These are phyloP conservation scores for Umimayanthus chanpuru DNA, from an alignment of 92 coral and sea anemone species.

Conservation along the genomic window DNA sequence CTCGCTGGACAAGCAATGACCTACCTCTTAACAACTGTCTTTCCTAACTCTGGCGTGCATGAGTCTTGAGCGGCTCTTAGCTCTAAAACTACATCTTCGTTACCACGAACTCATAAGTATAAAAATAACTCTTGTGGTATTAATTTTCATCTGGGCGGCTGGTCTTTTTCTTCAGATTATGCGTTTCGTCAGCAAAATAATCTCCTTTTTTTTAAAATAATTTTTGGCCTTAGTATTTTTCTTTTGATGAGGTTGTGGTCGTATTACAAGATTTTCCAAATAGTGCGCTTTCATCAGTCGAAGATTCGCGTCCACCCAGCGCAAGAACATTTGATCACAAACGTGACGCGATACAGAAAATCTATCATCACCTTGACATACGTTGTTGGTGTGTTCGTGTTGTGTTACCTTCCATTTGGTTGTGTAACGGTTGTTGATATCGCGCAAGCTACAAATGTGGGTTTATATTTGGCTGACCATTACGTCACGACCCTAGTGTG, in stretches of 20 bases:
- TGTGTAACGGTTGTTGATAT: neutral
- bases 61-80: slow-evolving; percentile 11
- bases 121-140: neutral
- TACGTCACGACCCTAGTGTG: slow-evolving; percentile 6
- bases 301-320: neutral
- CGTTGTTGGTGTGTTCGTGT: neutral
- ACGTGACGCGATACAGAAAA: neutral
- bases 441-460: neutral
- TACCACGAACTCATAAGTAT: slow-evolving; percentile 1
- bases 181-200: neutral
- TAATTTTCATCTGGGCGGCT: neutral
- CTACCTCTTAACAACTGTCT: neutral
- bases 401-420: slow-evolving; percentile 20
- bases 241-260: neutral
- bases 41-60: neutral
- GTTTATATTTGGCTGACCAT: neutral
- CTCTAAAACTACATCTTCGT: neutral
- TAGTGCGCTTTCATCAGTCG: slow-evolving; percentile 2
- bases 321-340: neutral
- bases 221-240: neutral
- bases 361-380: neutral
- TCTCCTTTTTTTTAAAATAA: neutral
- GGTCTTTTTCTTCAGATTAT: neutral
- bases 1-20: slow-evolving; percentile 8
- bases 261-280: slow-evolving; percentile 4